These are phyloP conservation scores for Butorides virescens DNA, from an alignment of 2,113 vertebrate species.

Conservation along the genomic window DNA sequence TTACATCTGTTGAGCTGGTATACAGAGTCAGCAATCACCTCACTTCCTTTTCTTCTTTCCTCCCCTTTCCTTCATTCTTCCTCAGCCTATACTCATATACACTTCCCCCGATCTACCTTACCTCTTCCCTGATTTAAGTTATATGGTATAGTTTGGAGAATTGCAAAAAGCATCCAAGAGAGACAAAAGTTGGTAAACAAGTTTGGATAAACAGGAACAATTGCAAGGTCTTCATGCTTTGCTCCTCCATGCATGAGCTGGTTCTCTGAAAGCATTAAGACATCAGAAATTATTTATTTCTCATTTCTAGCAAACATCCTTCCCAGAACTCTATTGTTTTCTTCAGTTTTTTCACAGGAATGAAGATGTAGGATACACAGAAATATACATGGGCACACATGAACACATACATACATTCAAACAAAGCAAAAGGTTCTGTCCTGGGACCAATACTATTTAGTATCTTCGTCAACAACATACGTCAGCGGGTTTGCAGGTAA, in stretches of 20 bases:
- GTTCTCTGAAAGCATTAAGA: not conserved
- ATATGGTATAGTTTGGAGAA: not conserved
- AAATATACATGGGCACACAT: not conserved
- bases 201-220: not conserved
- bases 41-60: not conserved
- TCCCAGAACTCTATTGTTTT: not conserved
- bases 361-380: not conserved
- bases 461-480: not conserved
- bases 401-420: not conserved
- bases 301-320: not conserved
- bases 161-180: not conserved
- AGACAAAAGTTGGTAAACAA: not conserved
- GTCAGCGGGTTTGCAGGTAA: not conserved
- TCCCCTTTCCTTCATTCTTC: not conserved
- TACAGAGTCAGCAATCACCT: not conserved
- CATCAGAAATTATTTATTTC: not conserved
- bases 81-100: not conserved
- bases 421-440: not conserved
- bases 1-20: not conserved
- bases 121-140: not conserved
- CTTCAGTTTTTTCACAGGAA: not conserved
- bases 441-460: not conserved
- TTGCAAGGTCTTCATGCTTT: not conserved
- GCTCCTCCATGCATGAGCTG: not conserved
- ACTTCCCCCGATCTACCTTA: not conserved